Percentiles rank a stretch among this genome's conserved stretches.
Conservation (phyloP, 2,888 invertebrate species). For the Lasioglossum malachurum region DNA sequence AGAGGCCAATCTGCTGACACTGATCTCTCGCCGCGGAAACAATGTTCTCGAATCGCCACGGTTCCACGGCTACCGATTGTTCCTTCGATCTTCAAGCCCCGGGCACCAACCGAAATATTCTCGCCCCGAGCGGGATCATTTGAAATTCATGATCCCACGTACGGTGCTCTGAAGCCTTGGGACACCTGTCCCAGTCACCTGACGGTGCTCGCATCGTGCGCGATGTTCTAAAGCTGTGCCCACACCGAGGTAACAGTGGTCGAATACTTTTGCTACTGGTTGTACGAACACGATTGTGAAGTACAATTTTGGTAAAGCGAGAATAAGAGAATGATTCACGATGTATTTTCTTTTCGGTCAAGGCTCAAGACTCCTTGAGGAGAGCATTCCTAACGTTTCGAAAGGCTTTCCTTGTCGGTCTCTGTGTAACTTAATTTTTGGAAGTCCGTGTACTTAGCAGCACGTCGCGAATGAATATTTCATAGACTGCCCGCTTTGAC, state of each 20-base stretch:
- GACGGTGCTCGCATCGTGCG: background rate
- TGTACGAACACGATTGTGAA: background rate
- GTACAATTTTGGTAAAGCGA: background rate
- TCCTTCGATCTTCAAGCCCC: background rate
- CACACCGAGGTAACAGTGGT: background rate
- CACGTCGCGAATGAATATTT: slow-evolving; percentile 16
- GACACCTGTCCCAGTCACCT: background rate
- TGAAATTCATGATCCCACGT: background rate
- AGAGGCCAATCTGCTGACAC: slow-evolving; percentile 54
- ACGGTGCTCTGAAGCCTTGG: background rate
- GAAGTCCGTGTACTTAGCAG: background rate
- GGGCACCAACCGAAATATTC: background rate
- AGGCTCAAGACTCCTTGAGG: background rate
- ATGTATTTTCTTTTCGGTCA: background rate
- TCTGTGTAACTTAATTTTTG: background rate
- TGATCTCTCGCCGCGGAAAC: slow-evolving; percentile 43
- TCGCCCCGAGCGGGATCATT: slow-evolving; percentile 8
- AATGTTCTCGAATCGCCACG: slow-evolving; percentile 20
- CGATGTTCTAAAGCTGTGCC: background rate
- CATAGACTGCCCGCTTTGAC: slow-evolving; percentile 6
- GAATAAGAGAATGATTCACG: background rate
- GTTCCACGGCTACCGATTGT: background rate
- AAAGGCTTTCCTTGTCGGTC: background rate
- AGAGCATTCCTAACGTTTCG: background rate
- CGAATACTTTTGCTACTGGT: background rate